Evolutionary conservation across 2,888 invertebrate genomes (phyloP).

Genomic region (Steromphala cineraria): DNA sequence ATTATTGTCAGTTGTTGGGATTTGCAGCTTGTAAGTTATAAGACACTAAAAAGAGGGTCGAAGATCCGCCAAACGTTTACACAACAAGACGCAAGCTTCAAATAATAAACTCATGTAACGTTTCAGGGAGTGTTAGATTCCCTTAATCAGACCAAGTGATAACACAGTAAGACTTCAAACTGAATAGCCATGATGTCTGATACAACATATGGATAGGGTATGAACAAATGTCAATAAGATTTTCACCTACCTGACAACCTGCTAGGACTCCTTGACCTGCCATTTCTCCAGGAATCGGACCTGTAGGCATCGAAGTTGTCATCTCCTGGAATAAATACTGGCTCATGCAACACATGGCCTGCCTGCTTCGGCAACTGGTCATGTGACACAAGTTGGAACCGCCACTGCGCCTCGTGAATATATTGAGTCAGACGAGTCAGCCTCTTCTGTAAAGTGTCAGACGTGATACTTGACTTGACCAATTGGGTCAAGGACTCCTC

Average conservation of each 20-base stretch:
- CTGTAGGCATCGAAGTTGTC: conserved; percentile 29
- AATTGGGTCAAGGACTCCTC: conserved; percentile 55
- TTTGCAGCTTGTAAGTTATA: too few species aligned
- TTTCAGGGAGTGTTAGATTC: too few species aligned
- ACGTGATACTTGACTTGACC: conserved; percentile 55
- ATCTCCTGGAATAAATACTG: conserved; percentile 48
- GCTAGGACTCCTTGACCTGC: conserved; percentile 27
- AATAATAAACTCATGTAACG: too few species aligned
- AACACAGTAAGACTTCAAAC: too few species aligned
- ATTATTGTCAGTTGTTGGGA: too few species aligned
- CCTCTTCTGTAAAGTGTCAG: conserved; percentile 67
- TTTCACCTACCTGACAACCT: conserved; percentile 27
- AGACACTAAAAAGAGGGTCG: too few species aligned
- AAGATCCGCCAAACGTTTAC: too few species aligned
- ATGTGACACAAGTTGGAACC: conserved; percentile 81
- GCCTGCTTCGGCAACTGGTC: conserved; percentile 59
- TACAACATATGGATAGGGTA: too few species aligned
- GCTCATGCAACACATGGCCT: conserved; percentile 54
- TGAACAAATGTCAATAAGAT: background rate
- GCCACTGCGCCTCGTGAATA: conserved; percentile 84
- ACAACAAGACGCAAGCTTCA: too few species aligned
- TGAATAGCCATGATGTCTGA: too few species aligned
- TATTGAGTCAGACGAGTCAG: conserved; percentile 76
- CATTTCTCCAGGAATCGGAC: conserved; percentile 27
- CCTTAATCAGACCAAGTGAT: too few species aligned